These are phyloP conservation scores for Cantharis flavilabris DNA, from an alignment of 2,888 invertebrate genomes.

Conservation along the genomic window DNA sequence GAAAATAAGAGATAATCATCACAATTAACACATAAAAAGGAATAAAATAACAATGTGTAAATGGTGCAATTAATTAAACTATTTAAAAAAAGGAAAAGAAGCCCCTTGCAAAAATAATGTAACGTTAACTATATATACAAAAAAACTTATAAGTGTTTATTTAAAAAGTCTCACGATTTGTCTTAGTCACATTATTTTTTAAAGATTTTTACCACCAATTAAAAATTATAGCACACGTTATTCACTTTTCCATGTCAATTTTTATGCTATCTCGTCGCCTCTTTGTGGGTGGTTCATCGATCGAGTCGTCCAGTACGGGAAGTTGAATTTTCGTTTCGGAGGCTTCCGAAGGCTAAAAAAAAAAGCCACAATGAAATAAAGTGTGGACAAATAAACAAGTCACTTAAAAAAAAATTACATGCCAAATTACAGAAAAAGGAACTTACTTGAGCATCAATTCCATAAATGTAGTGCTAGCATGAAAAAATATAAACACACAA, in stretches of 20 bases:
- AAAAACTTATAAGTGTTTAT: not conserved
- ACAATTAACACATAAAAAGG: not conserved
- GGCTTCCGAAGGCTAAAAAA: constrained; percentile 74
- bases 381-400: not conserved
- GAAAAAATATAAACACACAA: constrained; percentile 15
- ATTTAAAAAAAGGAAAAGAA: not conserved
- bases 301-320: constrained; percentile 67
- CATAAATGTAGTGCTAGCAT: constrained; percentile 45
- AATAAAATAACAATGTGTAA: not conserved
- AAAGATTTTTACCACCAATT: not conserved
- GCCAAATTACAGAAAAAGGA: not conserved
- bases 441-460: constrained; percentile 69
- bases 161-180: constrained; percentile 2
- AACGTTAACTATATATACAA: not conserved
- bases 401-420: not conserved
- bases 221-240: not conserved
- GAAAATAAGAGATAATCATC: not conserved
- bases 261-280: constrained; percentile 50
- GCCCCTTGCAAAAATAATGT: not conserved
- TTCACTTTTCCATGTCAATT: constrained; percentile 49
- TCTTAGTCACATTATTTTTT: not conserved
- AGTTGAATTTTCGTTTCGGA: constrained; percentile 78
- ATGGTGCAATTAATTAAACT: not conserved
- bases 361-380: not conserved
- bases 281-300: constrained; percentile 55